Conservation (phyloP, 2,113 vertebrate genomes). For the Ailuropoda melanoleuca region DNA sequence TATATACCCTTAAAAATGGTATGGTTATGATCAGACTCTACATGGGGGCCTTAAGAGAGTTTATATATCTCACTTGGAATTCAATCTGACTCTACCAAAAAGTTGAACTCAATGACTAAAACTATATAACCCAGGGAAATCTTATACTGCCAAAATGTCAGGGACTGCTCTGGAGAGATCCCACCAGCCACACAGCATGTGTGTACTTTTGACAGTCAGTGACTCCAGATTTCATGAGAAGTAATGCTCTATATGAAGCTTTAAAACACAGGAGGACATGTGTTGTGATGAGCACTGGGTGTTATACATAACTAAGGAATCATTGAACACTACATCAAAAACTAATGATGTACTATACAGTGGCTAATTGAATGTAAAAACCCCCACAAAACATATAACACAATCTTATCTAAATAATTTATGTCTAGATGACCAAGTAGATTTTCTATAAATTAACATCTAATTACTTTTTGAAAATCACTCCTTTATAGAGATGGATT, state of each 20-base stretch:
- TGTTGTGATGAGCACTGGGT: no score
- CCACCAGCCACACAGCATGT: neutral
- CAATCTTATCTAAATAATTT: neutral
- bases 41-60: neutral
- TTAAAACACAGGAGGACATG: no score
- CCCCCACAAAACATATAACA: neutral
- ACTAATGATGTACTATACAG: no score
- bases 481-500: neutral
- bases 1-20: neutral
- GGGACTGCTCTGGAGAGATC: neutral
- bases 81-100: neutral
- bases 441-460: neutral
- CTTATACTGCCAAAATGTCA: neutral
- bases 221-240: slow-evolving; percentile 32
- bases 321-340: no score
- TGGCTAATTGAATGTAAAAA: no score
- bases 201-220: slow-evolving; percentile 1
- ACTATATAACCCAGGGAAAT: neutral
- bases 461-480: slow-evolving; percentile 21
- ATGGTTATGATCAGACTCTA: neutral
- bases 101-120: neutral
- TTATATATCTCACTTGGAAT: neutral
- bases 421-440: neutral
- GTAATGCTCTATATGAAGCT: neutral
- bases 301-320: no score